Conservation (phyloP, 2,797 vertebrate genomes). For the Sebastes umbrosus region DNA sequence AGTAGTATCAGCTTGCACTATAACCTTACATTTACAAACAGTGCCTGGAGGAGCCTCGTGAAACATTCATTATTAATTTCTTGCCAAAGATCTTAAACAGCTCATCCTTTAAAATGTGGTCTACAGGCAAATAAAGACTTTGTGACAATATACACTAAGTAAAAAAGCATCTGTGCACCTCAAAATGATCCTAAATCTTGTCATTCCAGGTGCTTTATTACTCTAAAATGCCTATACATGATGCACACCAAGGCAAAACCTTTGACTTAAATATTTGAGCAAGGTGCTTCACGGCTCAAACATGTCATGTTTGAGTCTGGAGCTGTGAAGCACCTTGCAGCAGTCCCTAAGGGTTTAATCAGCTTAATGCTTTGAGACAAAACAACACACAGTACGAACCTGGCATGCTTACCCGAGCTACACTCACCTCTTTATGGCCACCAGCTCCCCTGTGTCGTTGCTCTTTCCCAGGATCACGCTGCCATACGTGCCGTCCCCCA, state of each 20-base stretch:
- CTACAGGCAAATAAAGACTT: background rate
- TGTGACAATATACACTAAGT: background rate
- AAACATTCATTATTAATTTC: slow-evolving; percentile 69
- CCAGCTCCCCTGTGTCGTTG: slow-evolving; percentile 91
- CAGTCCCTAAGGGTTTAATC: slow-evolving; percentile 25
- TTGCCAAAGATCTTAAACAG: slow-evolving; percentile 4
- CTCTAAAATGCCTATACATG: background rate
- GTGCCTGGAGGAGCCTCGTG: slow-evolving; percentile 44
- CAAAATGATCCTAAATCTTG: background rate
- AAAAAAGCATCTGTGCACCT: background rate
- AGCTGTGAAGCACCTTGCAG: background rate
- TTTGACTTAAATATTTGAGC: background rate
- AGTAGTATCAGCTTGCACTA: slow-evolving; percentile 62
- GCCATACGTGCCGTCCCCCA: slow-evolving; percentile 94
- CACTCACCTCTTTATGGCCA: slow-evolving; percentile 92
- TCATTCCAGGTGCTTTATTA: background rate
- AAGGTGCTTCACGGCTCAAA: background rate
- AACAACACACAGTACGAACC: slow-evolving; percentile 13
- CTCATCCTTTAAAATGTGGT: background rate
- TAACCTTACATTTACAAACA: slow-evolving; percentile 64
- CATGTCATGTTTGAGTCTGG: background rate
- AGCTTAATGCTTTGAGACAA: slow-evolving; percentile 31
- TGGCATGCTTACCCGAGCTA: background rate
- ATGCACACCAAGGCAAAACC: background rate
- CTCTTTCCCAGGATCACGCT: slow-evolving; percentile 93